Percentiles rank a stretch among this genome's conserved stretches.
Conservation (phyloP, 1,140 invertebrate genomes). For the Zaprionus vittiger region DNA sequence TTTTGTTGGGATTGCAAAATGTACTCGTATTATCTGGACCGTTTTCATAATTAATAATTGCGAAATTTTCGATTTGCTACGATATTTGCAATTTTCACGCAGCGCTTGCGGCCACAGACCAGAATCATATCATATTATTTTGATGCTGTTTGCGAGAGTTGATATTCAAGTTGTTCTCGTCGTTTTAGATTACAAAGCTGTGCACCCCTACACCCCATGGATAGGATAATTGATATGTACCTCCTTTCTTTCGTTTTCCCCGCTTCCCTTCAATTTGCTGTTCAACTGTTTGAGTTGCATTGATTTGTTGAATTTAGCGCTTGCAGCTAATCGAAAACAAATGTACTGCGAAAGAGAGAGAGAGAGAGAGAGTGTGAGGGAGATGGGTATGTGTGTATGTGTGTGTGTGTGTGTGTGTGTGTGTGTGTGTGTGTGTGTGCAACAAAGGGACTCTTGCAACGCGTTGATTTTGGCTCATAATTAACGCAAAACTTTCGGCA, state of each 20-base stretch:
- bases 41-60: constrained; percentile 73
- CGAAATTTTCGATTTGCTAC: constrained; percentile 60
- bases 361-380: not conserved
- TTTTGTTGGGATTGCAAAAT: constrained; percentile 23
- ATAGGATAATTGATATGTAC: not conserved
- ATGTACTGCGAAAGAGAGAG: constrained; percentile 30
- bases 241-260: not conserved
- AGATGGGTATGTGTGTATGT: not conserved
- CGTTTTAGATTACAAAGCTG: not conserved
- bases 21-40: constrained; percentile 45
- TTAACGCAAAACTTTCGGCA: constrained; percentile 76
- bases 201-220: not conserved
- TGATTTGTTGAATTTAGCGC: constrained; percentile 78
- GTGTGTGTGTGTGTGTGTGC: not conserved
- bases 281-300: constrained; percentile 60
- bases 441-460: constrained; percentile 57
- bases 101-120: constrained; percentile 42
- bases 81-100: constrained; percentile 70
- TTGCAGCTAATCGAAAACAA: constrained; percentile 77
- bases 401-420: not conserved
- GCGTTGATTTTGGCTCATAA: constrained; percentile 78
- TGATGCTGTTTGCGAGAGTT: not conserved
- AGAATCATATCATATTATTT: constrained; percentile 8
- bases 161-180: not conserved
- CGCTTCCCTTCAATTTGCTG: not conserved